phyloP scores from a whole-genome alignment of 35 echinoderm and acorn worm species.

The Acanthaster planci region DNA sequence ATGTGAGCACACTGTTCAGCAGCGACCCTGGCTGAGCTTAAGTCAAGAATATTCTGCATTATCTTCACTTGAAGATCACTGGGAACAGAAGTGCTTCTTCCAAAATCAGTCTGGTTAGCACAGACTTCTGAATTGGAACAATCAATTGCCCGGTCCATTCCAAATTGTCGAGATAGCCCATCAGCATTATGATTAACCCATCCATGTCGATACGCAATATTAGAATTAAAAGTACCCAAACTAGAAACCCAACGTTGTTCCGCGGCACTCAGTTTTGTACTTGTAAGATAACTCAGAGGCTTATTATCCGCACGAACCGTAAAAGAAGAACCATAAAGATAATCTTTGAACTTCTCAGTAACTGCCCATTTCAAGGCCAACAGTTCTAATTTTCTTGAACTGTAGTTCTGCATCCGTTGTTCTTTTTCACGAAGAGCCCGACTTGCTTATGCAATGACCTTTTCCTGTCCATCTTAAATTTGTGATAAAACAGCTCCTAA shows the following conservation, averaged over 20 bases:
- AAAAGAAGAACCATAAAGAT: no score
- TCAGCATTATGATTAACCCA: constrained; percentile 57
- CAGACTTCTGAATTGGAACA: no score
- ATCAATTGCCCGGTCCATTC: no score
- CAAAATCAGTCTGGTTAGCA: no score
- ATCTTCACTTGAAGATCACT: no score
- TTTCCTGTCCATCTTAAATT: constrained; percentile 25
- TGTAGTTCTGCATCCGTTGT: constrained; percentile 66
- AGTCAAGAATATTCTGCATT: no score
- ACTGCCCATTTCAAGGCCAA: constrained; percentile 78
- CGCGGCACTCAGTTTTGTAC: constrained; percentile 64
- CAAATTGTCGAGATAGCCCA: no score
- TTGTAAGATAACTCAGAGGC: constrained; percentile 55
- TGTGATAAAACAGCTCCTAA: constrained; percentile 70
- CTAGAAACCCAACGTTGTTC: constrained; percentile 61
- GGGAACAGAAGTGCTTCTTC: no score
- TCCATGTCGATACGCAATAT: constrained; percentile 50
- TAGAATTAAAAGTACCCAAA: constrained; percentile 60
- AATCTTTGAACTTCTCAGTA: constrained; percentile 69
- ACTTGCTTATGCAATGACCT: constrained; percentile 70
- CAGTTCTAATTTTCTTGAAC: no score
- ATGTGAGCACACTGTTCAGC: no score
- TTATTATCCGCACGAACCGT: constrained; percentile 77
- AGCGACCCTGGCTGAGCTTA: no score
- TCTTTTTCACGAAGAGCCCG: constrained; percentile 40